Percentiles rank a stretch among this genome's conserved stretches.
Evolutionary conservation across 1,140 invertebrate species (phyloP).

Genomic region (Aphidius gifuensis): DNA sequence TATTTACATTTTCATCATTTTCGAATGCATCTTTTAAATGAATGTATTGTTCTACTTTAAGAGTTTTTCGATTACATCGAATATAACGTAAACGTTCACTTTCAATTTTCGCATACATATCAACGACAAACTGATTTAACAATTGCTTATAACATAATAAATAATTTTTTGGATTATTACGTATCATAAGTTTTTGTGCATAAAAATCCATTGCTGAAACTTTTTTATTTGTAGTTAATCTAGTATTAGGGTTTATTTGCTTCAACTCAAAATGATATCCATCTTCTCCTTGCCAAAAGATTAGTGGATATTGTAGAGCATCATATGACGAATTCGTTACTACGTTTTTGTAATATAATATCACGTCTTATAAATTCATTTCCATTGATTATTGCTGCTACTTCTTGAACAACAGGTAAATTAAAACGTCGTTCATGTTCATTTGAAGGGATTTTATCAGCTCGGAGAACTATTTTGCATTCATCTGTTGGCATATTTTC

Average conservation of each 20-base stretch:
- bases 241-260: slow-evolving; percentile 35
- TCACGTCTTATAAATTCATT: slow-evolving; percentile 32
- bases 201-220: slow-evolving; percentile 48
- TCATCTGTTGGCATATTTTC: slow-evolving; percentile 42
- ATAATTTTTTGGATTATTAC: slow-evolving; percentile 28
- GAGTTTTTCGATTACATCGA: slow-evolving; percentile 26
- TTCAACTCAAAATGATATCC: slow-evolving; percentile 42
- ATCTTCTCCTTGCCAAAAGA: slow-evolving; percentile 51
- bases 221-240: slow-evolving; percentile 36
- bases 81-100: slow-evolving; percentile 37
- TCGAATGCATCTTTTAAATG: background rate
- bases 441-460: slow-evolving; percentile 43
- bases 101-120: slow-evolving; percentile 46
- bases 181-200: slow-evolving; percentile 41
- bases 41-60: background rate
- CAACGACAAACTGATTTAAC: slow-evolving; percentile 41
- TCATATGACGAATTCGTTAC: slow-evolving; percentile 37
- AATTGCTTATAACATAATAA: slow-evolving; percentile 32
- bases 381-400: slow-evolving; percentile 47
- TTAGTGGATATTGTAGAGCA: slow-evolving; percentile 50
- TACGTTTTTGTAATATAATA: slow-evolving; percentile 16
- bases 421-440: slow-evolving; percentile 52
- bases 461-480: slow-evolving; percentile 37
- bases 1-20: slow-evolving; percentile 18
- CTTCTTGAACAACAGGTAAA: slow-evolving; percentile 44